Evolutionary conservation across 2,797 vertebrate species (phyloP).

Genomic region (Pelodytes ibericus): DNA sequence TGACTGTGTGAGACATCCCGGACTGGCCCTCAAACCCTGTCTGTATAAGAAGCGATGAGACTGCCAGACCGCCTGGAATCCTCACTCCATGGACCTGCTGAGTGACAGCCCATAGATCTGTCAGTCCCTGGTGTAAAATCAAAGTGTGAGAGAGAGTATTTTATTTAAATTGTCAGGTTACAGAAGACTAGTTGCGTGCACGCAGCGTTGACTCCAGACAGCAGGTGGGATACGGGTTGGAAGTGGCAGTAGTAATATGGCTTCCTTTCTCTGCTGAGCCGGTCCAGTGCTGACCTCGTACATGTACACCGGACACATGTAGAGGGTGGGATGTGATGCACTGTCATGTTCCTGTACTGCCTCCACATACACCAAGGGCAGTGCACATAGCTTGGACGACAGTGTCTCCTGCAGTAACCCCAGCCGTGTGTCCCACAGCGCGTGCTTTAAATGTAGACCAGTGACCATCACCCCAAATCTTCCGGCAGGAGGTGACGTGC

Average conservation of each 20-base stretch:
- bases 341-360: not conserved
- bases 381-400: conserved; percentile 63
- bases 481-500: conserved; percentile 17
- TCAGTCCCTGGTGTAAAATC: not conserved
- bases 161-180: not conserved
- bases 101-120: not conserved
- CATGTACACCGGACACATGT: conserved; percentile 78
- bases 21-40: conserved; percentile 48
- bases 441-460: conserved; percentile 78
- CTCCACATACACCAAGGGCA: conserved; percentile 73
- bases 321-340: conserved; percentile 52
- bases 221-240: conserved; percentile 53
- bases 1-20: not conserved
- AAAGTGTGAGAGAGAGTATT: not conserved
- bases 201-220: conserved; percentile 55
- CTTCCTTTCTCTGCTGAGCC: conserved; percentile 54
- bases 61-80: not conserved
- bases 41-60: conserved; percentile 55
- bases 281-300: conserved; percentile 48
- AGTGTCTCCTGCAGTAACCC: conserved; percentile 67
- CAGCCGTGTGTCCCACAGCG: conserved; percentile 72
- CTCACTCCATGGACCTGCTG: too few relatives aligned
- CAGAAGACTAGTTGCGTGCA: conserved; percentile 55
- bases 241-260: conserved; percentile 59
- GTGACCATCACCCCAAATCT: conserved; percentile 69